Conservation (phyloP, 1,140 invertebrate species). For the Pseudomyrmex pallidus region DNA sequence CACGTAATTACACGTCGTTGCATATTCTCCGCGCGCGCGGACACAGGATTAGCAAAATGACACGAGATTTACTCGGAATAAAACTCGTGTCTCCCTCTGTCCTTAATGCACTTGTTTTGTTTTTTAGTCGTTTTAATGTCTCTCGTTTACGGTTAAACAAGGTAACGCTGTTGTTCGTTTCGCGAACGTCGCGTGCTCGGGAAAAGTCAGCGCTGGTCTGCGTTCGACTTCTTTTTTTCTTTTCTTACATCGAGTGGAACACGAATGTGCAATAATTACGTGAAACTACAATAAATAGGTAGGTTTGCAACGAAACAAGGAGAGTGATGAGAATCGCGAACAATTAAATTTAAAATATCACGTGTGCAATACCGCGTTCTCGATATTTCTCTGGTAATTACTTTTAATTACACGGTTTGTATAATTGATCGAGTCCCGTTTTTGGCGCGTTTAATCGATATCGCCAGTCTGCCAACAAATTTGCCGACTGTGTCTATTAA, state of each 20-base stretch:
- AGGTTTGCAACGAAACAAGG: too few relatives aligned
- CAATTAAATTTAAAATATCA: too few relatives aligned
- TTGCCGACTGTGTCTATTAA: background rate
- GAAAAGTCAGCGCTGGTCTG: background rate
- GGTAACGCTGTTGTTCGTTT: slow-evolving; percentile 1
- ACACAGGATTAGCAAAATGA: slow-evolving; percentile 50
- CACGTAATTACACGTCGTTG: slow-evolving; percentile 56
- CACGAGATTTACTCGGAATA: slow-evolving; percentile 33
- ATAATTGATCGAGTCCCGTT: too few relatives aligned
- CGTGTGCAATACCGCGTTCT: too few relatives aligned
- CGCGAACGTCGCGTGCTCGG: slow-evolving; percentile 3
- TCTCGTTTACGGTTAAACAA: background rate
- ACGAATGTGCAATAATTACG: background rate
- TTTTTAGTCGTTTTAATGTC: slow-evolving; percentile 14
- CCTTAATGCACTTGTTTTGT: background rate
- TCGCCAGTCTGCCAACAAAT: background rate
- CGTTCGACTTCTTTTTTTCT: background rate
- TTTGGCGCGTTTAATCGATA: too few relatives aligned
- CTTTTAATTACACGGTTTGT: too few relatives aligned
- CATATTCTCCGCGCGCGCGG: slow-evolving; percentile 31
- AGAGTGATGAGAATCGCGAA: too few relatives aligned
- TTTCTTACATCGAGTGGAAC: background rate
- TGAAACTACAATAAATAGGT: too few relatives aligned
- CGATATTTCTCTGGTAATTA: too few relatives aligned
- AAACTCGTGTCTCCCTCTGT: background rate